A percentile compares a stretch with the other conserved stretches of the same genome.
These are phyloP conservation scores for Tiphia femorata DNA, from an alignment of 2,888 invertebrate genomes.

Conservation along the genomic window DNA sequence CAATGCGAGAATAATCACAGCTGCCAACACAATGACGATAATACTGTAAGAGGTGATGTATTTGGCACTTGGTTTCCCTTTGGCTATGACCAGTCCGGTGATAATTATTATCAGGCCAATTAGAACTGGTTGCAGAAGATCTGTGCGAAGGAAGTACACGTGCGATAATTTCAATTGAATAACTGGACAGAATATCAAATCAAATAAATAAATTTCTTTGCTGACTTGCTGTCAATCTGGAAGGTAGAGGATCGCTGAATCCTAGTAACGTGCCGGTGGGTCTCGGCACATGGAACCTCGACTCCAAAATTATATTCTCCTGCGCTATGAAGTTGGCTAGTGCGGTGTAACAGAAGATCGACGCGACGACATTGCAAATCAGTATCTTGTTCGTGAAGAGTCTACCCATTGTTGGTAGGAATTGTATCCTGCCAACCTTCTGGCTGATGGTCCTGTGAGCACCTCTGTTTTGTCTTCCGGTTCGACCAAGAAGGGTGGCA, in stretches of 20 bases:
- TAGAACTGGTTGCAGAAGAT: conserved; percentile 73
- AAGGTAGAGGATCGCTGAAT: conserved; percentile 71
- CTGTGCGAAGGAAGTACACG: conserved; percentile 46
- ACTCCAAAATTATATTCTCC: conserved; percentile 73
- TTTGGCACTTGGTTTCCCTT: conserved; percentile 70
- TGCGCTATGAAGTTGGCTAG: conserved; percentile 71
- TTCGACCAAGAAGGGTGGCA: conserved; percentile 70
- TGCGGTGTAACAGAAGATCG: conserved; percentile 71
- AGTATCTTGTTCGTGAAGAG: conserved; percentile 73
- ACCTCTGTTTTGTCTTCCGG: conserved; percentile 26
- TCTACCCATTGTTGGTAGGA: conserved; percentile 70
- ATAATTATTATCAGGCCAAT: conserved; percentile 71
- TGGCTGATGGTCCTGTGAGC: conserved; percentile 20
- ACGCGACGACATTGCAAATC: conserved; percentile 70
- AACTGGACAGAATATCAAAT: background rate
- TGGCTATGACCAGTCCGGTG: conserved; percentile 72
- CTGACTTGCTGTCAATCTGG: conserved; percentile 70
- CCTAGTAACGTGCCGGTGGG: conserved; percentile 66
- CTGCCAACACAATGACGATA: conserved; percentile 66
- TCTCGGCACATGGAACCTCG: conserved; percentile 72
- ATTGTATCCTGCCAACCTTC: conserved; percentile 59
- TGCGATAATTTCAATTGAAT: background rate
- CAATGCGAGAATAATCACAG: conserved; percentile 68
- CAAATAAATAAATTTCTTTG: conserved; percentile 5
- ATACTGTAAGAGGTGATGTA: conserved; percentile 71